These are phyloP conservation scores for Hepsetus odoe DNA, from an alignment of 2,113 vertebrate genomes.

Conservation along the genomic window DNA sequence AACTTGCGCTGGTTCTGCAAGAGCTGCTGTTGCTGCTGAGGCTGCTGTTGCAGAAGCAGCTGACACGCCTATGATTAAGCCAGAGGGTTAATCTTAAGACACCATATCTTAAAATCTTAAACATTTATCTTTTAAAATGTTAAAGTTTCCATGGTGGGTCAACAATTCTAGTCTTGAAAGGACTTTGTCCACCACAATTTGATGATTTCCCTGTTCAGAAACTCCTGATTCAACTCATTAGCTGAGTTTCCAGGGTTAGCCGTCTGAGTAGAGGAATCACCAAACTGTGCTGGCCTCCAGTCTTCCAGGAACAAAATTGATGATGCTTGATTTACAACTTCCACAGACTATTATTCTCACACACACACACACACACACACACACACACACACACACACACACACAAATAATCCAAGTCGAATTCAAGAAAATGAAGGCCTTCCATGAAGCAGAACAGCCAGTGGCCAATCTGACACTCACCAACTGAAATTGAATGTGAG, in stretches of 20 bases:
- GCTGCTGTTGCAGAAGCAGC: conserved; percentile 88
- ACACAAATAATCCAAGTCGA: background rate
- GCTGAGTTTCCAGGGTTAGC: background rate
- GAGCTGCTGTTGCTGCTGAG: conserved; percentile 72
- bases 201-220: background rate
- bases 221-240: background rate
- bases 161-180: background rate
- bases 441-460: background rate
- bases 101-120: background rate
- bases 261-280: background rate
- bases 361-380: too few species aligned
- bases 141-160: background rate
- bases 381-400: too few species aligned
- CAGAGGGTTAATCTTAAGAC: background rate
- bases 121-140: background rate
- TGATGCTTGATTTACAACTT: background rate
- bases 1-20: conserved; percentile 98
- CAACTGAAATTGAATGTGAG: conserved; percentile 94
- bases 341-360: background rate
- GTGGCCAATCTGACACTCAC: conserved; percentile 65
- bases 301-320: background rate
- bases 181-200: background rate
- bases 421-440: background rate
- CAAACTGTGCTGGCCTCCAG: background rate
- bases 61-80: conserved; percentile 85